phyloP scores from a whole-genome alignment of 2,113 vertebrate genomes.

The Rhinolophus sinicus region DNA sequence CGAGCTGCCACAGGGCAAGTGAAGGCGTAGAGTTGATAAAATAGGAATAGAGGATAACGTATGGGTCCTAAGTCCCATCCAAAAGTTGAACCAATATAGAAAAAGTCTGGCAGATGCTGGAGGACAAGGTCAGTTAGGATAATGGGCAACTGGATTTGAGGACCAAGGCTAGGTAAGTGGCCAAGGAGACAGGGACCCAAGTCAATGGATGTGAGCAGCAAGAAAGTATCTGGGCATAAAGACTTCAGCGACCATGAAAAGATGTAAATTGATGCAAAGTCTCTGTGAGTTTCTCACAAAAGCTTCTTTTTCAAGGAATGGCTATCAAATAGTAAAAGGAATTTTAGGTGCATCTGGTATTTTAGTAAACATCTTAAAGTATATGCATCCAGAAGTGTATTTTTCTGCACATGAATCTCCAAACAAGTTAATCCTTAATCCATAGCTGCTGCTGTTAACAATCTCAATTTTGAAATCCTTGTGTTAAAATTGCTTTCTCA shows the following conservation, averaged over 20 bases:
- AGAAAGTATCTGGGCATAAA: not conserved
- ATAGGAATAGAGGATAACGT: not conserved
- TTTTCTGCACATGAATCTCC: not conserved
- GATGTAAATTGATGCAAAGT: not conserved
- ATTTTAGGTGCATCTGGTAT: not conserved
- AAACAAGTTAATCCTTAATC: not conserved
- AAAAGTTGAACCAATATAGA: not conserved
- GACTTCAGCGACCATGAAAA: not conserved
- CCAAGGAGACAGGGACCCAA: not conserved
- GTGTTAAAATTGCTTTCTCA: not conserved
- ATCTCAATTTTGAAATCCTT: not conserved
- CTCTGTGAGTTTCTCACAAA: not conserved
- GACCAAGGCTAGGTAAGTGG: not conserved
- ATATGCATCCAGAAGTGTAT: not conserved
- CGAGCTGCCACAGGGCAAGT: not conserved
- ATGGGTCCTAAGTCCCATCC: not conserved
- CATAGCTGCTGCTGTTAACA: not conserved
- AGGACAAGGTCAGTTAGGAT: not conserved
- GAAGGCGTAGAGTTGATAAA: not conserved
- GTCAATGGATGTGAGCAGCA: not conserved
- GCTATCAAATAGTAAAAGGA: not conserved
- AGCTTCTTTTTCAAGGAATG: not conserved
- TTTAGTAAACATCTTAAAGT: not conserved
- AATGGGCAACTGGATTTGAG: not conserved
- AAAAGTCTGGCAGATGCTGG: not conserved